Evolutionary conservation across 2,797 vertebrate genomes (phyloP).

Genomic region (Tachyglossus aculeatus): DNA sequence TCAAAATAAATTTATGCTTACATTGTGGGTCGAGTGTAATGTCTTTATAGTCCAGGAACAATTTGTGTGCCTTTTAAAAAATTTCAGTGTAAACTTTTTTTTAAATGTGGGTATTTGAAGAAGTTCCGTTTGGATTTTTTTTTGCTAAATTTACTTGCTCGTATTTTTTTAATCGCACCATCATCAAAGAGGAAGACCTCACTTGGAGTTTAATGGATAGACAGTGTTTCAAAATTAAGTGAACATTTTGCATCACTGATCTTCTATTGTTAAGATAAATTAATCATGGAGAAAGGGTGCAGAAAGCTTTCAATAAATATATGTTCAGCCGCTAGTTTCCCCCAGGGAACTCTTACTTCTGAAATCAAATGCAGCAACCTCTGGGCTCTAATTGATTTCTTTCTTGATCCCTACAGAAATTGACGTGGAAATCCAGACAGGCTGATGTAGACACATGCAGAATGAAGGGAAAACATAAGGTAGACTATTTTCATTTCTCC

Average conservation of each 20-base stretch:
- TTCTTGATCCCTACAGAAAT: conserved; percentile 85
- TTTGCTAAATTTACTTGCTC: not conserved
- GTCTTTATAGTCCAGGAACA: conserved; percentile 31
- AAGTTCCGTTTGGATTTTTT: conserved; percentile 10
- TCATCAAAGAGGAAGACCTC: conserved; percentile 11
- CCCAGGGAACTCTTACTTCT: conserved; percentile 66
- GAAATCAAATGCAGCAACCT: conserved; percentile 67
- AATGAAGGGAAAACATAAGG: conserved; percentile 99
- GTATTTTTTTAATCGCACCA: conserved; percentile 14
- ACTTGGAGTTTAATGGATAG: conserved; percentile 47
- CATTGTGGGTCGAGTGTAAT: conserved; percentile 41
- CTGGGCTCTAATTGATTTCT: conserved; percentile 73
- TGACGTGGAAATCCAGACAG: conserved; percentile 99
- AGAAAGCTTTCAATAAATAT: conserved; percentile 67
- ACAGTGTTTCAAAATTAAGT: conserved; percentile 54
- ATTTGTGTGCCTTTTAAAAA: too few species aligned
- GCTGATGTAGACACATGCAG: conserved; percentile 97
- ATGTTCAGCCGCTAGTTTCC: conserved; percentile 55
- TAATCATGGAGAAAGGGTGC: conserved; percentile 62
- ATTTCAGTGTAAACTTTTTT: too few species aligned
- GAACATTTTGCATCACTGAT: conserved; percentile 33
- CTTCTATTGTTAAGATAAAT: conserved; percentile 56
- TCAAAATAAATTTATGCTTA: not conserved
- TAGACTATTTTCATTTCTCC: conserved; percentile 76
- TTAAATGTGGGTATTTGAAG: not conserved